phyloP scores from a whole-genome alignment of 1,140 invertebrate species.

The Drosophila kurseongensis region DNA sequence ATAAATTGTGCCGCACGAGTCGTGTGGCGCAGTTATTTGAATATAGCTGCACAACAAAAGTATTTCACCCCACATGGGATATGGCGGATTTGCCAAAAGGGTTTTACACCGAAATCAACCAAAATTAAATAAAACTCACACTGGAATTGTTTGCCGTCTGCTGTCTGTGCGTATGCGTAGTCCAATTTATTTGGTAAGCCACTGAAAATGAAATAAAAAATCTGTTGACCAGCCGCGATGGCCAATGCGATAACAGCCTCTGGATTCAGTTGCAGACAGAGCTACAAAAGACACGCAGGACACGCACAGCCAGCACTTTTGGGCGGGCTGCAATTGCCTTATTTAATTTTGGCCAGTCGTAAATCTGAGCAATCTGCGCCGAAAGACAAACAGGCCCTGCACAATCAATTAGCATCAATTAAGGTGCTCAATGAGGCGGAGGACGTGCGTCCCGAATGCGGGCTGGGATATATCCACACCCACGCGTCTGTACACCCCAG shows the following conservation, averaged over 20 bases:
- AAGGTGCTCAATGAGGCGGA: constrained; percentile 56
- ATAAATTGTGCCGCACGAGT: constrained; percentile 72
- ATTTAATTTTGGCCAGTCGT: constrained; percentile 75
- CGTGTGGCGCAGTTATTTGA: constrained; percentile 67
- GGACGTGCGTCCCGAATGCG: constrained; percentile 17
- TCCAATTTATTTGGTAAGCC: constrained; percentile 63
- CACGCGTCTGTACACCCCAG: not conserved
- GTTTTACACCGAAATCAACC: constrained; percentile 43
- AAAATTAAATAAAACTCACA: constrained; percentile 55
- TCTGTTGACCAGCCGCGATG: constrained; percentile 52
- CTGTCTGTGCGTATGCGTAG: constrained; percentile 15
- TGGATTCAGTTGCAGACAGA: not conserved
- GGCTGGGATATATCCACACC: not conserved
- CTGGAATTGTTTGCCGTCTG: constrained; percentile 2
- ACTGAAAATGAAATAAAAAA: constrained; percentile 69
- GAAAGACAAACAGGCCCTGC: constrained; percentile 37
- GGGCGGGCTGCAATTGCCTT: constrained; percentile 50
- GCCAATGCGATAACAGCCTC: constrained; percentile 62
- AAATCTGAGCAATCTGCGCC: constrained; percentile 65
- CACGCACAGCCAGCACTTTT: constrained; percentile 35
- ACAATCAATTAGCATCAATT: constrained; percentile 78
- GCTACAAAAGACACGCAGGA: constrained; percentile 19
- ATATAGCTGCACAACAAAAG: constrained; percentile 43
- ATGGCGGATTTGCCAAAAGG: constrained; percentile 39
- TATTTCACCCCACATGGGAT: constrained; percentile 28